A percentile compares a stretch with the other conserved stretches of the same genome.
Conservation (phyloP, 2,797 vertebrate genomes). For the Rhadinocentrus ornatus region DNA sequence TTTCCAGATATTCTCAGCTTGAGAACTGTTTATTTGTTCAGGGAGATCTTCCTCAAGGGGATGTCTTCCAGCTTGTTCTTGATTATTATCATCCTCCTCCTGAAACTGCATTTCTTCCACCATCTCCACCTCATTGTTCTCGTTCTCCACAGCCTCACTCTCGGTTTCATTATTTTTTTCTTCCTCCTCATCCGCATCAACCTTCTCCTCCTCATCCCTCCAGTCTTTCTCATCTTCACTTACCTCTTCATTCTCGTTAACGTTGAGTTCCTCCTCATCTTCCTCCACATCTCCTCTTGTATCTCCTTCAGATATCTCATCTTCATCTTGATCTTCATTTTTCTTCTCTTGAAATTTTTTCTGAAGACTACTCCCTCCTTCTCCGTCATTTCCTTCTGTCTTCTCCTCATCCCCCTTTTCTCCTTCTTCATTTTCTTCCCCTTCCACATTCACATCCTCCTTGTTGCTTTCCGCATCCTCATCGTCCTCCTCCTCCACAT, state of each 20-base stretch:
- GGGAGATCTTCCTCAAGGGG: neutral
- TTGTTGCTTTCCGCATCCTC: neutral
- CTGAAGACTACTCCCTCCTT: neutral
- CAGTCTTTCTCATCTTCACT: neutral
- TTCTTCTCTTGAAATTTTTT: neutral
- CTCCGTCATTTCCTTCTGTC: neutral
- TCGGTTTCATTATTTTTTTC: neutral
- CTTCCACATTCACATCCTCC: neutral
- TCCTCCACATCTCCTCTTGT: neutral
- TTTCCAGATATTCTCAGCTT: neutral
- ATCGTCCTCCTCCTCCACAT: neutral
- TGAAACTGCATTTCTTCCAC: neutral
- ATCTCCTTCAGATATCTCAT: no score
- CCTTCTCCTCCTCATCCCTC: neutral
- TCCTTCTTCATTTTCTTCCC: neutral
- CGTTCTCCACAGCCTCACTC: neutral
- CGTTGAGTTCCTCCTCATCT: neutral
- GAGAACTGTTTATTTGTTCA: neutral
- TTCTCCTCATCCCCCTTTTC: neutral
- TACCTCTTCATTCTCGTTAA: neutral
- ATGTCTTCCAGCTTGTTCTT: neutral
- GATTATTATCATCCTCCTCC: conserved; percentile 2
- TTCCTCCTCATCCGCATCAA: neutral
- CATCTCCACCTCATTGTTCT: neutral
- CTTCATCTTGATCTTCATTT: neutral